Conservation (phyloP, 2,888 invertebrate species). For the Trachelus troglodyta region DNA sequence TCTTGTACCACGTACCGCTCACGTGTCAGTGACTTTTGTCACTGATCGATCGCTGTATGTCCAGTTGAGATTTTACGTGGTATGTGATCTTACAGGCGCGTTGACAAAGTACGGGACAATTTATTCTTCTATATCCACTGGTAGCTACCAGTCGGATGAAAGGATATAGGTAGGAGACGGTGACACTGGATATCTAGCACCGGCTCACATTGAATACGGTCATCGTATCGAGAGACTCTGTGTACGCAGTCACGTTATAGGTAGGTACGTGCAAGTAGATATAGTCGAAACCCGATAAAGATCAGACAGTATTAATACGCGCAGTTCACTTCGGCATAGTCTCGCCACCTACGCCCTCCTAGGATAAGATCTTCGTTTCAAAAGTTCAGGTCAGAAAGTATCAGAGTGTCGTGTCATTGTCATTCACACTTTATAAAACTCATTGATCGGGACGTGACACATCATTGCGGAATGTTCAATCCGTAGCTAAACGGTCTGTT, state of each 20-base stretch:
- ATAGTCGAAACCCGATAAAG: conserved; percentile 35
- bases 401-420: conserved; percentile 33
- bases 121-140: neutral
- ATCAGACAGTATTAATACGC: conserved; percentile 35
- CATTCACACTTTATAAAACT: conserved; percentile 25
- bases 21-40: neutral
- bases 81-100: neutral
- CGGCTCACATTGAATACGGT: neutral
- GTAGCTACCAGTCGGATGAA: neutral
- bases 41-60: neutral
- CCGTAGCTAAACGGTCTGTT: neutral
- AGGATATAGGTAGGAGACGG: neutral
- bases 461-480: neutral
- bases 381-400: conserved; percentile 35
- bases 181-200: neutral
- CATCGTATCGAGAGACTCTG: neutral
- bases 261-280: conserved; percentile 28
- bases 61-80: neutral
- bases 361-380: conserved; percentile 34
- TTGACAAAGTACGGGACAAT: conserved; percentile 9
- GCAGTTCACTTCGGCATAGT: conserved; percentile 14
- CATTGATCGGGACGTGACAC: neutral
- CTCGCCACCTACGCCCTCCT: conserved; percentile 37
- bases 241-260: conserved; percentile 9
- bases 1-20: neutral